Conservation (phyloP, 1,140 invertebrate species). For the Hydropsyche tenuis region DNA sequence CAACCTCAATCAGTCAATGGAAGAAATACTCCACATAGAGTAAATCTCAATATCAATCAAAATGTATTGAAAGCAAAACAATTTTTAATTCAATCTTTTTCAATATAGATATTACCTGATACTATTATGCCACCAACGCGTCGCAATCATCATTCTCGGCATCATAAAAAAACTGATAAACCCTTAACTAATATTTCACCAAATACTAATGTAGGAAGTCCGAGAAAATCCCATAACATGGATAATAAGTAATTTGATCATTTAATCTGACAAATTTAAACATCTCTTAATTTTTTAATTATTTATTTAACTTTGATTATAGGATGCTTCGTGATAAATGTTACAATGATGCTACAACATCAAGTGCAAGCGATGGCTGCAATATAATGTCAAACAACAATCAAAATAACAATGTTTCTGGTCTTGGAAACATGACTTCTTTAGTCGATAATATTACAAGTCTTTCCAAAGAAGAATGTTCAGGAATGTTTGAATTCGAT, state of each 20-base stretch:
- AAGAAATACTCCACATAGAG: slow-evolving; percentile 46
- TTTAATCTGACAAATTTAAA: no score
- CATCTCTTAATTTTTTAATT: not conserved
- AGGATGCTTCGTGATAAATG: slow-evolving; percentile 44
- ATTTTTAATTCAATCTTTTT: slow-evolving; percentile 31
- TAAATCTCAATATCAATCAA: slow-evolving; percentile 23
- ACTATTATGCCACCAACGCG: slow-evolving; percentile 61
- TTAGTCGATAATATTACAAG: slow-evolving; percentile 58
- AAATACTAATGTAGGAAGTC: slow-evolving; percentile 35
- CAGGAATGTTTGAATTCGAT: slow-evolving; percentile 61
- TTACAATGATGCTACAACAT: slow-evolving; percentile 31
- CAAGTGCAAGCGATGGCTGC: slow-evolving; percentile 27
- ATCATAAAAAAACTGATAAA: slow-evolving; percentile 54
- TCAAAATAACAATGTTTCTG: slow-evolving; percentile 25
- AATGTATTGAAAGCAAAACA: not conserved
- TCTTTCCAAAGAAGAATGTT: slow-evolving; percentile 60
- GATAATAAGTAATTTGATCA: slow-evolving; percentile 37
- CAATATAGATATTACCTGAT: slow-evolving; percentile 59
- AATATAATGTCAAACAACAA: slow-evolving; percentile 17
- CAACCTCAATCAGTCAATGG: slow-evolving; percentile 55
- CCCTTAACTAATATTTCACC: slow-evolving; percentile 6
- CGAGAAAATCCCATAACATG: slow-evolving; percentile 45
- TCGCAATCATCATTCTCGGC: slow-evolving; percentile 59
- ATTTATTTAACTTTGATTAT: not conserved
- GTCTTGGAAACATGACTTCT: slow-evolving; percentile 37